Conservation (phyloP, 2,113 vertebrate genomes). For the Solea senegalensis region DNA sequence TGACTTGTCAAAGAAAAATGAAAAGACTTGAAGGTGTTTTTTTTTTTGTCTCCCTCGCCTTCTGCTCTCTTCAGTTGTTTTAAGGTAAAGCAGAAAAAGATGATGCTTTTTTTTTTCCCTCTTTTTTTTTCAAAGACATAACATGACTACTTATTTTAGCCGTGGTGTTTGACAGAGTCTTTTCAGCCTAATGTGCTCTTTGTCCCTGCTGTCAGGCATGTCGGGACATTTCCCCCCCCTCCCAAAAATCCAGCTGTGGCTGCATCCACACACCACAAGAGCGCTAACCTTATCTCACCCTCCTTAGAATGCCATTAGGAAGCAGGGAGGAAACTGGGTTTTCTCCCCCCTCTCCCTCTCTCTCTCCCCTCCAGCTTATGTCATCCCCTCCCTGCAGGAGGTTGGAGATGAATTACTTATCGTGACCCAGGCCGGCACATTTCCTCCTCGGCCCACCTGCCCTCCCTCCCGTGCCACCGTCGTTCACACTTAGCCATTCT, state of each 20-base stretch:
- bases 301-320: slow-evolving; percentile 29
- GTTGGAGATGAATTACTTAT: slow-evolving; percentile 54
- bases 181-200: slow-evolving; percentile 6
- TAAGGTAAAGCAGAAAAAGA: background rate
- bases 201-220: slow-evolving; percentile 9
- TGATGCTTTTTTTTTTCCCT: background rate
- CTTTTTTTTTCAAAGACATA: background rate
- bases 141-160: slow-evolving; percentile 16
- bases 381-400: slow-evolving; percentile 21
- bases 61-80: background rate
- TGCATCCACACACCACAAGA: slow-evolving; percentile 15
- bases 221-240: background rate
- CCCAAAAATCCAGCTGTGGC: slow-evolving; percentile 1
- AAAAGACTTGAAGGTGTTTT: background rate
- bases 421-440: slow-evolving; percentile 43
- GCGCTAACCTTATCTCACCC: slow-evolving; percentile 36
- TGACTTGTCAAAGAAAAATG: background rate
- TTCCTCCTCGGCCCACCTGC: background rate
- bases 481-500: slow-evolving; percentile 35
- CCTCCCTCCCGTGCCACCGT: slow-evolving; percentile 6
- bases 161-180: slow-evolving; percentile 2
- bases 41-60: background rate
- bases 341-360: background rate
- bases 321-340: background rate
- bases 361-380: background rate